Evolutionary conservation across 2,797 vertebrate species (phyloP), one percentile per base, ranked within the genome.

Genomic region (Coregonus suidteri): DNA sequence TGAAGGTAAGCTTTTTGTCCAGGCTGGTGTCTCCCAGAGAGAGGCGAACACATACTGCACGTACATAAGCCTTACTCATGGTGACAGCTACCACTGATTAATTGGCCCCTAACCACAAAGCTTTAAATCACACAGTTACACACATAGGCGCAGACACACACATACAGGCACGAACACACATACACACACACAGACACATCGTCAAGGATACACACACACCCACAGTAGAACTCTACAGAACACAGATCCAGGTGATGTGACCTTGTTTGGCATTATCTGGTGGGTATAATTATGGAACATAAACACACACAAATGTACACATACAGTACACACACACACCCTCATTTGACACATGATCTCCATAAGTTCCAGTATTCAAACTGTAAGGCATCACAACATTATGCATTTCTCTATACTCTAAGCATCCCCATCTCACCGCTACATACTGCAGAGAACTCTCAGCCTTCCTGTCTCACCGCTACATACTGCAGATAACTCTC

Each of bases 21-120:
- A 79, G 62, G 68, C 70, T 83, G 76, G 66, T 62, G 78, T 86
- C 79, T 83, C 81, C 81, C 64, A 76, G 59, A 71, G 76, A 85
- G 76, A 83, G 67, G 74, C 74, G 75, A 83, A 77, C 76, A 69
- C 73, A 70, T 82, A 78, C 77, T 78, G 41, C 11, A 47, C 41
- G 9, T 13, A 47, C 41, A 47, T 76, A 75, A 87, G 79, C 75
- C 73, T 68, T 79, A 85, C 80, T 90, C 41, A 54, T 47, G 52
- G 75, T 86, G 81, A 85, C 85, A 88, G 71, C 31, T 51, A 62
- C 3, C 1, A 59, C 77, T 89, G 84, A 91, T 89, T 89, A 90
- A 88, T 86, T 88, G 82, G 84, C 69, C 83, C 80, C 83, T 78
- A 83, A 84, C 79, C 82, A 77, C 79, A 81, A 25, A 74, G 80